Percentiles rank a stretch among this genome's conserved stretches.
These are phyloP conservation scores for Catagonus wagneri DNA, from an alignment of 2,113 vertebrate genomes.

Conservation along the genomic window DNA sequence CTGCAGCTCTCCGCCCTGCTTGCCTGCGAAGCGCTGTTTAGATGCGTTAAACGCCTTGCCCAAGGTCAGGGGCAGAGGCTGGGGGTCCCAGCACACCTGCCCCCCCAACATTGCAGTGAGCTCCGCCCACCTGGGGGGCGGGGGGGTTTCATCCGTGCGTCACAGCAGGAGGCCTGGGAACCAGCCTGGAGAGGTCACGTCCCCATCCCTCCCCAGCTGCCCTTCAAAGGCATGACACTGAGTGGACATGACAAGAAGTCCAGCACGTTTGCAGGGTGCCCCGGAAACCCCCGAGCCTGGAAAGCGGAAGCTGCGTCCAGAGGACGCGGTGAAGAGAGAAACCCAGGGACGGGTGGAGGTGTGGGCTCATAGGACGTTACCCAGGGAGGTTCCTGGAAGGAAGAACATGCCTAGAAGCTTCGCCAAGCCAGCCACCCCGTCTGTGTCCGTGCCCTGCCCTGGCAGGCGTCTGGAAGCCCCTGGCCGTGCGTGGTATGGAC, in stretches of 20 bases:
- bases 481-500: fast-evolving
- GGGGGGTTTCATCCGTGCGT: fast-evolving
- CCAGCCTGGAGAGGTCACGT: background rate
- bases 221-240: fast-evolving
- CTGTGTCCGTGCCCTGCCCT: fast-evolving
- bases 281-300: background rate
- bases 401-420: too few relatives aligned
- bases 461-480: background rate
- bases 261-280: fast-evolving
- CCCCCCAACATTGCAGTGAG: background rate
- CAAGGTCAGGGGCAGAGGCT: background rate
- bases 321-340: background rate
- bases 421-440: fast-evolving
- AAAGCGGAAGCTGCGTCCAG: background rate
- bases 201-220: background rate
- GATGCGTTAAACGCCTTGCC: background rate
- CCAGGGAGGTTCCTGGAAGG: background rate
- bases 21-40: fast-evolving
- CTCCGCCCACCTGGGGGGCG: background rate
- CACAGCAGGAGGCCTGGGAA: background rate
- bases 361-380: fast-evolving
- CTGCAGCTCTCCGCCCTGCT: fast-evolving
- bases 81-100: background rate
- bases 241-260: fast-evolving
- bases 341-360: fast-evolving